Evolutionary conservation across 2,888 invertebrate genomes (phyloP), one percentile per base, ranked within the genome.

Genomic region (Diploptera punctata): DNA sequence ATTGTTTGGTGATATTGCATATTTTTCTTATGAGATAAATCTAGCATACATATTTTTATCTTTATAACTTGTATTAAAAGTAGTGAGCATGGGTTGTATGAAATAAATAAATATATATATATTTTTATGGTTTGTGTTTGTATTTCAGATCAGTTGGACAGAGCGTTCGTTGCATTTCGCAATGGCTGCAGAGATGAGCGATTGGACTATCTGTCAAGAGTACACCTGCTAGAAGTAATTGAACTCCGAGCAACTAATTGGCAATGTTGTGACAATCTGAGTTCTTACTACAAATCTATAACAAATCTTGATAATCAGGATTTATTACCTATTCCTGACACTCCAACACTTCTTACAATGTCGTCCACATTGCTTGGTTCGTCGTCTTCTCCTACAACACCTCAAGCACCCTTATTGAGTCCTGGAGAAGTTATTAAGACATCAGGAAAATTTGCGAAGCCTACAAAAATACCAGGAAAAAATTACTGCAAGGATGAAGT

Each of bases 401-500:
- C 86, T 76, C 80, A 87, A 26, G 81, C 85, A 54, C 85, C 86
- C n/a, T 83, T 93, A 78, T 87, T 95, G 77, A 89, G 86, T 75
- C 93, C 94, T 57, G 95, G 95, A 68, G 95, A 95, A 84, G 88
- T 95, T 68, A 88, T 95, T 78, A 94, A 93, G 83, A 90, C 93
- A 73, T 95, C 95, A 47, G 95, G 95, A 72, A 95, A 95, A 84
- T 95, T 94, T 83, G 86, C 90, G 68, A 93, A 93, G 82, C 95
- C 95, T 49, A 94, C 95, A 13, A 92, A 94, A 83, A 93, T 96
- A 78, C 93, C 95, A 65, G 95, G 95, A 78, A 96, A 96, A 84
- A 95, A 94, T 82, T 96, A 95, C 84, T 95, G 94, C 80, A 95
- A 97, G 83, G 97, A 97, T 82, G 97, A 98, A 85, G 94, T 97